These are phyloP conservation scores for Pseudois nayaur DNA, from an alignment of 2,113 vertebrate genomes.

Conservation along the genomic window DNA sequence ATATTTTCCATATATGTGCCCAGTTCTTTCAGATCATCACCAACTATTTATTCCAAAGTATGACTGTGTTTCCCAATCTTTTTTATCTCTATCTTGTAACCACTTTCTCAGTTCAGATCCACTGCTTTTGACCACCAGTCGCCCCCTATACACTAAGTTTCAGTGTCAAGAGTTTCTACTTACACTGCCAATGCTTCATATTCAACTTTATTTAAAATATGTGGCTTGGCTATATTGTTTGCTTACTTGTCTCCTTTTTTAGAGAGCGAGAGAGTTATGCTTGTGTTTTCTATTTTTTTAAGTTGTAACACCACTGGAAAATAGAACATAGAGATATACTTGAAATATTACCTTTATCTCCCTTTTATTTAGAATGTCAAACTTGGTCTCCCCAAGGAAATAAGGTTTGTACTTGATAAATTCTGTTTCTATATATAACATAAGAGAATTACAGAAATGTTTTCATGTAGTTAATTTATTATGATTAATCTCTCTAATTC, in stretches of 20 bases:
- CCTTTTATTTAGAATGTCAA: neutral
- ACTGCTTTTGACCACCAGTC: neutral
- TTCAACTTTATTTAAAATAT: neutral
- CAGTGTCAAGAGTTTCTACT: neutral
- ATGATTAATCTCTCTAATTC: neutral
- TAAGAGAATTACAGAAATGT: neutral
- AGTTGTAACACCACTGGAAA: neutral
- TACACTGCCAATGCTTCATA: neutral
- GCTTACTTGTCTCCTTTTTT: neutral
- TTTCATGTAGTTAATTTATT: neutral
- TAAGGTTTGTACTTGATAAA: neutral
- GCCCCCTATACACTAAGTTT: neutral
- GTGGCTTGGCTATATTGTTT: neutral
- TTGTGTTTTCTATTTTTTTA: neutral
- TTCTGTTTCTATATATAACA: neutral
- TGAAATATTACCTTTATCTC: neutral
- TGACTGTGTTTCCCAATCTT: neutral
- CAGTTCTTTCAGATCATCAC: neutral
- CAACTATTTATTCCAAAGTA: neutral
- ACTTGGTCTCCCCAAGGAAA: neutral
- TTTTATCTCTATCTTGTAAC: neutral
- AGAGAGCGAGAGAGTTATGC: neutral
- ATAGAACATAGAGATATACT: neutral
- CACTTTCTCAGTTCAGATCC: neutral
- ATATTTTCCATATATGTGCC: neutral